phyloP scores from a whole-genome alignment of 2,888 invertebrate genomes.

The Drosophila meridionalis region DNA sequence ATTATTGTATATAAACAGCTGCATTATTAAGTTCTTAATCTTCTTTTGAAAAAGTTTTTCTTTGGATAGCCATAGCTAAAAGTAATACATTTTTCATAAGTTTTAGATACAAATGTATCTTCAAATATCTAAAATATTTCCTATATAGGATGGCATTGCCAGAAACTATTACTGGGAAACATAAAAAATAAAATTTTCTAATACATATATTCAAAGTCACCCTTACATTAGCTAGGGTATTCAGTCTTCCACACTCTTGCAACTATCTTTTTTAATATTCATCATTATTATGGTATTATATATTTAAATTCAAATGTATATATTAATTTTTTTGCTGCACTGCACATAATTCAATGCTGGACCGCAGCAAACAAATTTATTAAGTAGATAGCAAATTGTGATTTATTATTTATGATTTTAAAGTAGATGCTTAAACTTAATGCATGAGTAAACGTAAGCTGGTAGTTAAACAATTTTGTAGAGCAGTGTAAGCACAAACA shows the following conservation, averaged over 20 bases:
- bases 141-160: too few species aligned
- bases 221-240: neutral
- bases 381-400: conserved; percentile 13
- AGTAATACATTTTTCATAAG: too few species aligned
- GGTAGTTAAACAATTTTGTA: neutral
- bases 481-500: conserved; percentile 20
- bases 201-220: neutral
- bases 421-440: conserved; percentile 1
- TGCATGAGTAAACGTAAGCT: conserved; percentile 6
- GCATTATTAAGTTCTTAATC: too few species aligned
- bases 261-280: neutral
- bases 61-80: too few species aligned
- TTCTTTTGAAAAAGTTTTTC: too few species aligned
- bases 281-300: neutral
- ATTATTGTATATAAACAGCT: neutral
- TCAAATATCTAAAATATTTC: neutral
- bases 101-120: neutral
- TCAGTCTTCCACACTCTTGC: neutral
- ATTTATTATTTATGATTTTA: conserved; percentile 13
- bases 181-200: neutral
- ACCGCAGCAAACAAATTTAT: conserved; percentile 17
- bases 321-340: neutral
- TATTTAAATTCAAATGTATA: neutral
- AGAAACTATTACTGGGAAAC: neutral
- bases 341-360: conserved; percentile 7